phyloP scores from a whole-genome alignment of 2,113 vertebrate species.

The Hystrix cristata region DNA sequence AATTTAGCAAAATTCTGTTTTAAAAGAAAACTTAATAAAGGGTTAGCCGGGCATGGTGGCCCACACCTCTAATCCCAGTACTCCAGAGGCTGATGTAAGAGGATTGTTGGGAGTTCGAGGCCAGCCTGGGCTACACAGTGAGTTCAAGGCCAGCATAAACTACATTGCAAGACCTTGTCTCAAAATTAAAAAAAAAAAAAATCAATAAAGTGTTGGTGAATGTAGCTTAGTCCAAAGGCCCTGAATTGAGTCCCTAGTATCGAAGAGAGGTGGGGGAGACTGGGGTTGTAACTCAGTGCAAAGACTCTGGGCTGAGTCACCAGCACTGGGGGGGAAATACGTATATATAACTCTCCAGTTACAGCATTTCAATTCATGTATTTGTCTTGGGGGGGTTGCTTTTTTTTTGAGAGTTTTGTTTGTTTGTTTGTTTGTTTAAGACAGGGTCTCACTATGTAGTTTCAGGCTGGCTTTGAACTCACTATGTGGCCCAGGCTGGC shows the following conservation, averaged over 20 bases:
- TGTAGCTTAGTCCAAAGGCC: not conserved
- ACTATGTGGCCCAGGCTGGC: not conserved
- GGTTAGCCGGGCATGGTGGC: not conserved
- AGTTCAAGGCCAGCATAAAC: not conserved
- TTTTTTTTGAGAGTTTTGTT: not conserved
- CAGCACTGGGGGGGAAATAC: not conserved
- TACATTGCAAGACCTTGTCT: not conserved
- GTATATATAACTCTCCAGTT: not conserved
- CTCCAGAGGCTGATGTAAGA: not conserved
- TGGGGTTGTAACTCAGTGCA: no score
- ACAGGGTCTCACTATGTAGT: not conserved
- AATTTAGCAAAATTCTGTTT: not conserved
- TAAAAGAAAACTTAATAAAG: not conserved
- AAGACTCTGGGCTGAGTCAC: not conserved
- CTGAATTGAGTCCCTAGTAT: not conserved
- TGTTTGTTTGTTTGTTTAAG: not conserved
- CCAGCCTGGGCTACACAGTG: no score
- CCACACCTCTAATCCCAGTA: not conserved
- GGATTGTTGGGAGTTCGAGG: not conserved
- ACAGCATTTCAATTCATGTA: not conserved
- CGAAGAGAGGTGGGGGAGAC: no score
- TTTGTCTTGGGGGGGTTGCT: not conserved
- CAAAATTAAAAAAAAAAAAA: not conserved
- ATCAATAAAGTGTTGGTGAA: not conserved
- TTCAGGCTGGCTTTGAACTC: not conserved